Percentiles rank a stretch among this genome's conserved stretches.
Conservation (phyloP, 2,888 invertebrate species). For the Zygothrica quintamaculata region DNA sequence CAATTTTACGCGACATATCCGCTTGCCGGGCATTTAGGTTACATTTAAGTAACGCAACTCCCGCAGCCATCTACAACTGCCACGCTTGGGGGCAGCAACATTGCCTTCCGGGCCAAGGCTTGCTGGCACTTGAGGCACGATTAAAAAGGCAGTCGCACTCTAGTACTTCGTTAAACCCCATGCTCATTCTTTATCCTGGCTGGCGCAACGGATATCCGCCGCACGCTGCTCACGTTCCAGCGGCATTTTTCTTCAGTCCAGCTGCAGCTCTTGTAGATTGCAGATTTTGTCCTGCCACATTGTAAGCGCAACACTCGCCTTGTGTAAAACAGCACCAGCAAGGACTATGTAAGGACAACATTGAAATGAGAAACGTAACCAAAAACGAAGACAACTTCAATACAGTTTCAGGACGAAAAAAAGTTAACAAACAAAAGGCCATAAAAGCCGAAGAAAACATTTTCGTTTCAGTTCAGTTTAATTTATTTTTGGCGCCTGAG, state of each 20-base stretch:
- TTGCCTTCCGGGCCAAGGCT: constrained; percentile 56
- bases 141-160: constrained; percentile 28
- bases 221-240: constrained; percentile 68
- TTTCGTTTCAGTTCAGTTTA: constrained; percentile 66
- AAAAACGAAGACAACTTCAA: constrained; percentile 2
- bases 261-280: constrained; percentile 48
- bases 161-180: not conserved
- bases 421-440: constrained; percentile 47
- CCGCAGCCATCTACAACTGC: constrained; percentile 12
- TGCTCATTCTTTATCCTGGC: constrained; percentile 2
- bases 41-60: constrained; percentile 60
- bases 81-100: constrained; percentile 14
- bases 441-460: constrained; percentile 61
- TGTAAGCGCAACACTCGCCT: constrained; percentile 52
- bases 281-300: constrained; percentile 56
- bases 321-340: constrained; percentile 50
- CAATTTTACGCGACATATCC: constrained; percentile 74
- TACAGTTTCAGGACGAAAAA: constrained; percentile 4
- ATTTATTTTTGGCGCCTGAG: constrained; percentile 67
- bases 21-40: constrained; percentile 75
- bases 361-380: constrained; percentile 50
- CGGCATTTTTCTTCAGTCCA: constrained; percentile 55
- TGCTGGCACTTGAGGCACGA: constrained; percentile 45
- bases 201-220: constrained; percentile 66
- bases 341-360: constrained; percentile 39